Evolutionary conservation across 2,113 vertebrate species (phyloP).

Genomic region (Nestor notabilis): DNA sequence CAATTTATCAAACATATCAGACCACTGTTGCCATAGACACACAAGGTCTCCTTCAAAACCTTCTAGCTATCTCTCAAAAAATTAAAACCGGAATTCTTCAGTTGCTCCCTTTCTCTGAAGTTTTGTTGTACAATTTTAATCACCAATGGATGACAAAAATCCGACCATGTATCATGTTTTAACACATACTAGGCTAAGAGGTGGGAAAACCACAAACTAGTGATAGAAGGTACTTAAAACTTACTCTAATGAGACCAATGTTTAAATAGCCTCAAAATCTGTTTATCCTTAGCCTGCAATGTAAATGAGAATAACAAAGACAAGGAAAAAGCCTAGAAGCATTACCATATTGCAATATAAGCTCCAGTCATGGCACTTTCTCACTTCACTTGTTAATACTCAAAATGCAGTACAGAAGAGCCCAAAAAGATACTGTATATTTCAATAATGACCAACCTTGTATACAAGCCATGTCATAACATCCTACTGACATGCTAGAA

Average conservation of each 20-base stretch:
- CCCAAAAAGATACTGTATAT: background rate
- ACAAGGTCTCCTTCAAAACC: background rate
- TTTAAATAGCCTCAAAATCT: background rate
- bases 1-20: background rate
- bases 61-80: background rate
- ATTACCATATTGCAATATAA: background rate
- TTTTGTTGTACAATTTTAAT: background rate
- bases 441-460: background rate
- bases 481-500: background rate
- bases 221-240: background rate
- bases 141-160: background rate
- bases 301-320: background rate
- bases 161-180: background rate
- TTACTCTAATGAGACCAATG: background rate
- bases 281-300: background rate
- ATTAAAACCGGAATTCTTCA: background rate
- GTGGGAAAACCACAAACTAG: background rate
- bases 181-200: background rate
- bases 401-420: background rate
- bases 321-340: background rate
- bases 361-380: background rate
- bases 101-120: background rate
- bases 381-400: background rate
- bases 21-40: background rate
- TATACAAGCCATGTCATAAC: background rate